Evolutionary conservation across 2,113 vertebrate genomes (phyloP).

Genomic region (Lepisosteus osseus): DNA sequence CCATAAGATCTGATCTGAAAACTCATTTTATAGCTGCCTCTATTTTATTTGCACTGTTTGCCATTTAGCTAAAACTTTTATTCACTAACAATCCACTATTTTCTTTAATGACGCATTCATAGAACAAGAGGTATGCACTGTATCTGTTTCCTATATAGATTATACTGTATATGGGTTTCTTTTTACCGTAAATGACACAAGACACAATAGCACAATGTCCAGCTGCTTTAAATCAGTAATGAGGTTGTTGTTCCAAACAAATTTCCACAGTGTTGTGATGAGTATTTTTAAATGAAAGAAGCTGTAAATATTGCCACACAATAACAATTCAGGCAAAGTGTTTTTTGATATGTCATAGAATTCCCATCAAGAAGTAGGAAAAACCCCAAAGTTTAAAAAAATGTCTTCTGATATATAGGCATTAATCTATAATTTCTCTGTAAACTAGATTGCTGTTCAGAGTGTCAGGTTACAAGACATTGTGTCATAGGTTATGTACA

Average conservation of each 20-base stretch:
- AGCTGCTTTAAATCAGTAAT: conserved; percentile 24
- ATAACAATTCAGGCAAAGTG: conserved; percentile 46
- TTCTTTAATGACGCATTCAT: too few relatives aligned
- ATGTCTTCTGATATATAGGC: conserved; percentile 18
- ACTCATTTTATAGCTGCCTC: not conserved
- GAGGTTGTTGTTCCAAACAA: conserved; percentile 26
- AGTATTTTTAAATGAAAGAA: conserved; percentile 24
- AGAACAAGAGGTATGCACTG: not conserved
- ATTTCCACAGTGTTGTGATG: conserved; percentile 13
- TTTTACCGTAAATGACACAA: not conserved
- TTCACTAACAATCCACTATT: not conserved
- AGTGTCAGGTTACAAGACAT: not conserved
- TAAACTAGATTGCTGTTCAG: not conserved
- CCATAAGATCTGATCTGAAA: not conserved
- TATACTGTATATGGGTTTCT: not conserved
- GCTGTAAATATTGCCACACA: conserved; percentile 40
- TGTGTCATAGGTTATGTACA: not conserved
- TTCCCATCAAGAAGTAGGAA: not conserved
- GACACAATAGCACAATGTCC: not conserved
- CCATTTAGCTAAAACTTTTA: not conserved
- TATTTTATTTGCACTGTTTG: not conserved
- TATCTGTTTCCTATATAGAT: not conserved
- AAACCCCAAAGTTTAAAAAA: not conserved
- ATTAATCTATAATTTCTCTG: conserved; percentile 12
- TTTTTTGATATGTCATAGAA: conserved; percentile 34